Base-by-base conservation (phyloP, 2,113 vertebrate genomes). In the Catharus bicknelli region DNA sequence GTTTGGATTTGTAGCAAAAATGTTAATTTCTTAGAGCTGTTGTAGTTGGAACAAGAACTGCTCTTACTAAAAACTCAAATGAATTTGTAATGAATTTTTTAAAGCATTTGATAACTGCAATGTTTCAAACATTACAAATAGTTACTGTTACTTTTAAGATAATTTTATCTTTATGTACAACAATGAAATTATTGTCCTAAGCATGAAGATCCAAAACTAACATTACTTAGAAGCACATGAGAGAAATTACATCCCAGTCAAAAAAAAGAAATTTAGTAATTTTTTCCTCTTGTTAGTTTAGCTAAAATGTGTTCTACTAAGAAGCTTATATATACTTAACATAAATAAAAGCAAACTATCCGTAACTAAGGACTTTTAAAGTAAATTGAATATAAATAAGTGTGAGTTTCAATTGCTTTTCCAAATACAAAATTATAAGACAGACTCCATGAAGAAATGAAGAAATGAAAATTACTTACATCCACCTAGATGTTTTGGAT, bases 1-100 rank as follows among this genome's bases (percentile, higher is more conserved):
- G 48, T n/a, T 86, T 78, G 84, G 40, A n/a, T 90, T 90, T 92
- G 48, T 81, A 63, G 74, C 81, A 82, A 68, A 90, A 92, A 82
- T n/a, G 27, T 47, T 82, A 13, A 13, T 63, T 89, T 79, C 48
- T 59, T 83, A 83, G n/a, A 55, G 66, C 36, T 79, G 64, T 58
- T 91, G 32, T 47, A 47, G 45, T 27, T 90, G 50, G 51, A 76
- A 73, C 5, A 47, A 66, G 20, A 73, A 53, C 4, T 38, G 29
- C 14, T 62, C 29, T 82, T 89, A 68, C 13, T 76, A 16, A 68
- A 79, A 78, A n/a, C 34, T 50, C 18, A n/a, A 75, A 54, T 53
- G 14, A 55, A 57, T 59, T 68, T 75, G 20, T 64, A 68, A n/a
- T 42, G 11, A 78, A n/a, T 10, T 61, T 90, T 72, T 45, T 10